Base-by-base conservation (phyloP, 1,140 invertebrate genomes). In the Frieseomelitta varia region DNA sequence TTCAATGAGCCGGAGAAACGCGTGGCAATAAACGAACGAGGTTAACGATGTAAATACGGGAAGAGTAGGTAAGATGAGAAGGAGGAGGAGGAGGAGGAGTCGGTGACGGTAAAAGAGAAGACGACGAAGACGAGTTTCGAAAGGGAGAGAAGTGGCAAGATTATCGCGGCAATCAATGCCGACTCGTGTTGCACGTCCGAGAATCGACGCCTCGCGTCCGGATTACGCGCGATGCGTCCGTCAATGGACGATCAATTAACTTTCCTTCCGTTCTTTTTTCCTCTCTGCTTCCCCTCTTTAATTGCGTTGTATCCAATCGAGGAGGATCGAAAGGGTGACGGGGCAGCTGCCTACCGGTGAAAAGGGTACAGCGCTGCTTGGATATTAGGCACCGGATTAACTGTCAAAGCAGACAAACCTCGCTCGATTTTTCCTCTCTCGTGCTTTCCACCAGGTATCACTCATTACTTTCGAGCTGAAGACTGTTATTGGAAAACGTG, bases 311-410 rank as follows among this genome's bases (percentile, higher is more conserved):
- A 92, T 92, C 92, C 88, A 90, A 92, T 92, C 91, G 92, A 85
- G 91, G 81, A 86, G 89, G 90, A 91, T 92, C 81, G 89, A 92
- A 92, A 92, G 91, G 88, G 86, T 89, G 88, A 86, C 87, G 87
- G 88, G 84, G 55, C 79, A 74, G 86, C 88, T 88, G 87, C 39
- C 86, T 75, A 85, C 83, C 84, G 86, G 85, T 72, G 80, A 67
- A 88, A 90, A 90, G 88, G 91, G 84, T 88, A 86, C 80, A 84
- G 58, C 65, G 73, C 87, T 84, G 82, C 87, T 86, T 90, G 88
- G 90, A 92, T 93, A 92, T 93, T 92, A 92, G 91, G 88, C 87
- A 85, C 71, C 75, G 88, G 90, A 93, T 92, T 92, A 93, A 92
- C 88, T 85, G 90, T 92, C 92, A 87, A 89, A 89, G 85, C 85